Evolutionary conservation across 2,113 vertebrate genomes (phyloP).

Genomic region (Halichoerus grypus): DNA sequence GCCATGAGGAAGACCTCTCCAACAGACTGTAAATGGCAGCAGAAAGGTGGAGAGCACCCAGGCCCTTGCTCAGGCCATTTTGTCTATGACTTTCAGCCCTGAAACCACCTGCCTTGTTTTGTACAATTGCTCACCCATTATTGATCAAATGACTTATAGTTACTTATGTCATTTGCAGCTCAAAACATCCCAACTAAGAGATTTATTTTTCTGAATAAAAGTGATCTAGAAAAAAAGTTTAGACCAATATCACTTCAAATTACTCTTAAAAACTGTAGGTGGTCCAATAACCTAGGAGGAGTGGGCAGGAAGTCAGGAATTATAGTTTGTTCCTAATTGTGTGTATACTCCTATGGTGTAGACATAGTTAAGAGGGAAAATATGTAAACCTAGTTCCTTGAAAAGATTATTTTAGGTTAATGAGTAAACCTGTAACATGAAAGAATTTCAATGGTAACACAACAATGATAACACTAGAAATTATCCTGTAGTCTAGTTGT

Average conservation of each 20-base stretch:
- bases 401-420: neutral
- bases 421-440: slow-evolving; percentile 14
- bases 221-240: neutral
- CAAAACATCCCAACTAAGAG: neutral
- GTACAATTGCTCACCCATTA: neutral
- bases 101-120: neutral
- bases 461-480: neutral
- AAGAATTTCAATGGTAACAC: neutral
- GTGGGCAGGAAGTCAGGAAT: neutral
- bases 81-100: neutral
- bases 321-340: neutral
- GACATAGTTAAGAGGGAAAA: neutral
- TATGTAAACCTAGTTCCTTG: neutral
- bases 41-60: neutral
- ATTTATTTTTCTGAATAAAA: slow-evolving; percentile 47
- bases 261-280: neutral
- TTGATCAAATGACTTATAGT: neutral
- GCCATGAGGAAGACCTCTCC: neutral
- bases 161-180: neutral
- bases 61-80: neutral
- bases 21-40: neutral
- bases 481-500: neutral
- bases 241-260: neutral
- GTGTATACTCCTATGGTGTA: neutral
- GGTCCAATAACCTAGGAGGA: neutral